Percentiles rank a stretch among this genome's conserved stretches.
These are phyloP conservation scores for Onychorhynchus coronatus DNA, from an alignment of 2,113 vertebrate genomes.

Conservation along the genomic window DNA sequence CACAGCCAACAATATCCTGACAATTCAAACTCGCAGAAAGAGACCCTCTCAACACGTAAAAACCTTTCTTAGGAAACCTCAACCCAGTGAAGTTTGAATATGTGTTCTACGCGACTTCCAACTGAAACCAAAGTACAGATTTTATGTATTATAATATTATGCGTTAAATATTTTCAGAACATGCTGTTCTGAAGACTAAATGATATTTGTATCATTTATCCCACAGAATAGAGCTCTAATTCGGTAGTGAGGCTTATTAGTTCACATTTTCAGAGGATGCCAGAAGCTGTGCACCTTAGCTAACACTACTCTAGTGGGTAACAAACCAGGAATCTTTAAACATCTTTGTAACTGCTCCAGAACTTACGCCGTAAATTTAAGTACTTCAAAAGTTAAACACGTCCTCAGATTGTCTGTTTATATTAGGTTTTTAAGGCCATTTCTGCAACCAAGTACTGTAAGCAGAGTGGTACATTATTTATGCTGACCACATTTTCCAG, in stretches of 20 bases:
- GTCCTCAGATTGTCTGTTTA: background rate
- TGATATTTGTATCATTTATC: background rate
- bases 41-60: background rate
- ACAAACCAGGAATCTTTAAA: background rate
- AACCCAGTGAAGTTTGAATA: background rate
- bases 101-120: background rate
- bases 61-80: background rate
- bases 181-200: background rate
- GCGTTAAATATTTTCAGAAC: too few species aligned
- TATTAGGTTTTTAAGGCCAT: background rate
- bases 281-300: background rate
- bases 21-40: background rate
- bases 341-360: background rate
- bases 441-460: slow-evolving; percentile 7
- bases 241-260: background rate
- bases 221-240: background rate
- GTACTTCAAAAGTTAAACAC: background rate
- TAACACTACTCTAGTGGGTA: background rate
- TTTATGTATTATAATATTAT: too few species aligned
- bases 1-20: background rate
- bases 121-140: background rate
- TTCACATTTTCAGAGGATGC: background rate
- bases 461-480: slow-evolving; percentile 9
- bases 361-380: background rate
- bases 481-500: slow-evolving; percentile 20